Evolutionary conservation across 2,113 vertebrate genomes (phyloP).

Genomic region (Brienomyrus longianalis): DNA sequence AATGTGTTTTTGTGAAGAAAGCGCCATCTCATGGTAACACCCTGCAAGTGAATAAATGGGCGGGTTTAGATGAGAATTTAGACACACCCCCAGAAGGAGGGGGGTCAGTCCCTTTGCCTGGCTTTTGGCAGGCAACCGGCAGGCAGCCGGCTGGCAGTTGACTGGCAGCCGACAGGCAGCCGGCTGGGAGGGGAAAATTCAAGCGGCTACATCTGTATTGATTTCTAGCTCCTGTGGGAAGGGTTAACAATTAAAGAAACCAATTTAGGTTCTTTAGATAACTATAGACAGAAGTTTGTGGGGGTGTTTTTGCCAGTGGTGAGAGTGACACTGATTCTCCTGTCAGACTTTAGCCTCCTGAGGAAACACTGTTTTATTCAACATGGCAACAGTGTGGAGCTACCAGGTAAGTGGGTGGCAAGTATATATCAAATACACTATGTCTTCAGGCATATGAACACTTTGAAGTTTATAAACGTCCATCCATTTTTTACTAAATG

Average conservation of each 20-base stretch:
- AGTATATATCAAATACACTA: neutral
- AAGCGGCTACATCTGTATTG: too few species aligned
- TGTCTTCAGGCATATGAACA: neutral
- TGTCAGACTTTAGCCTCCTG: neutral
- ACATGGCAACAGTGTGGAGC: neutral
- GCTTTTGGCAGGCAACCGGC: too few species aligned
- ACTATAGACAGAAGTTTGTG: neutral
- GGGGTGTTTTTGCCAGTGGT: neutral
- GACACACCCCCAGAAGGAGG: too few species aligned
- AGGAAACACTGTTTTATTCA: neutral
- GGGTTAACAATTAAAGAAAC: neutral
- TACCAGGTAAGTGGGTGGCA: neutral
- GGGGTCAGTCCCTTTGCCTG: too few species aligned
- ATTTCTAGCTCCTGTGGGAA: neutral
- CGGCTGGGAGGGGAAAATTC: too few species aligned
- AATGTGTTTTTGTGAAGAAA: too few species aligned
- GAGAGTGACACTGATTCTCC: neutral
- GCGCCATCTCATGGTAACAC: too few species aligned
- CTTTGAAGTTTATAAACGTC: neutral
- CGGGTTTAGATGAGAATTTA: too few species aligned
- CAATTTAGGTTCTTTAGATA: neutral
- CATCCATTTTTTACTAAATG: neutral
- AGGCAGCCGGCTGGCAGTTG: too few species aligned
- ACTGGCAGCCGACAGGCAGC: too few species aligned
- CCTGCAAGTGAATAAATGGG: too few species aligned